A percentile compares a stretch with the other conserved stretches of the same genome.
phyloP scores from a whole-genome alignment of 2,888 invertebrate species.

The Folsomia candida region DNA sequence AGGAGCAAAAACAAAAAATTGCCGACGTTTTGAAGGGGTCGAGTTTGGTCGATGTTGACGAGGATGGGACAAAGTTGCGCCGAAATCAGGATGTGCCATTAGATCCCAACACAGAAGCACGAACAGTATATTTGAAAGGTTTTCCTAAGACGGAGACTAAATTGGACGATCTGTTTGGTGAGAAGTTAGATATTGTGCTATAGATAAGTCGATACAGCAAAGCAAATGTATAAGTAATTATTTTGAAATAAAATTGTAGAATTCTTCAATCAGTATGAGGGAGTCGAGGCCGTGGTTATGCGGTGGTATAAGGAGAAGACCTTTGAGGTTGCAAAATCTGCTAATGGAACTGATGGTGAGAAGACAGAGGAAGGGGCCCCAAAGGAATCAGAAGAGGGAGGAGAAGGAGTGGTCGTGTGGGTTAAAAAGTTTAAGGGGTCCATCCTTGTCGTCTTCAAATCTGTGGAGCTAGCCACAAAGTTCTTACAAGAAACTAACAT shows the following conservation, averaged over 20 bases:
- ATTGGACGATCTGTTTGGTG: constrained; percentile 67
- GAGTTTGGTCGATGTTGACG: constrained; percentile 59
- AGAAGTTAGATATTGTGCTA: no score
- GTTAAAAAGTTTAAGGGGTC: constrained; percentile 76
- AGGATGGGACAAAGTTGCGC: constrained; percentile 70
- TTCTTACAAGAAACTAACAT: constrained; percentile 69
- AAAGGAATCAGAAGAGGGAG: constrained; percentile 4
- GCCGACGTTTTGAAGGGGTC: constrained; percentile 37
- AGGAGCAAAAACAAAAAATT: constrained; percentile 25
- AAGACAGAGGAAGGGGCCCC: constrained; percentile 17
- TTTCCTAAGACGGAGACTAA: constrained; percentile 65
- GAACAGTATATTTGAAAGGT: constrained; percentile 85
- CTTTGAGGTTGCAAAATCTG: constrained; percentile 25
- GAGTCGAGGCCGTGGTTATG: constrained; percentile 66
- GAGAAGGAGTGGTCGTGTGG: constrained; percentile 20
- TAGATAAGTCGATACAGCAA: no score
- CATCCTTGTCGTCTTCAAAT: constrained; percentile 81
- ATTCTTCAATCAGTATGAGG: constrained; percentile 69
- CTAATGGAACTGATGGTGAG: constrained; percentile 17
- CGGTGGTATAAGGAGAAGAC: constrained; percentile 63
- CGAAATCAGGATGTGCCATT: constrained; percentile 70
- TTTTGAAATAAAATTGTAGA: constrained; percentile 47
- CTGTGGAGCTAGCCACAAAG: constrained; percentile 73
- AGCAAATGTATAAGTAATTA: not conserved
- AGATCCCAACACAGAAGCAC: constrained; percentile 74